Base-by-base conservation (phyloP, 35 echinoderm and acorn worm genomes). In the Apostichopus parvimensis region DNA sequence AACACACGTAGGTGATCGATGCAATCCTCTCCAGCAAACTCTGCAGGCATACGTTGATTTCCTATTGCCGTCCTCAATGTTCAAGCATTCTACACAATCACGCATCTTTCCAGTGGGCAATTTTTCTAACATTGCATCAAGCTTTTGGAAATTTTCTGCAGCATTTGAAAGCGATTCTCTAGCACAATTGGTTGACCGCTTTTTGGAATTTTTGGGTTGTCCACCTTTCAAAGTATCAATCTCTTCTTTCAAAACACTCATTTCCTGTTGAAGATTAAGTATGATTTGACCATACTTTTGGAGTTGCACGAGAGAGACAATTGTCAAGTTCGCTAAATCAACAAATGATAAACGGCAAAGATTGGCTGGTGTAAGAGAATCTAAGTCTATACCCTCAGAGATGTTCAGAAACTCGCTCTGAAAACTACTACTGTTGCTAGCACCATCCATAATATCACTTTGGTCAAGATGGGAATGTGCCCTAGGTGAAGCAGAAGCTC, bases 311-410 rank as follows among this genome's bases (percentile, higher is more conserved):
- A 91, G 77, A 59, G 89, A 91, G 15, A 91, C 89, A 24, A 91
- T 91, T 53, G 89, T 91, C 73, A 91, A 56, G 55, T 91, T 91
- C 55, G 89, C 89, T 59, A 91, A 79, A 28, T 91, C 89, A 79
- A 91, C 76, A 91, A 91, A 91, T 17, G 89, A 91, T 59, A 91
- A 91, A 78, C 89, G 89, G 89, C 89, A 91, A 91, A 91, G 89
- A 60, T 91, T 91, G 89, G 89, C 89, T 79, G 89, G 89, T 56
- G 89, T 91, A 9, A 91, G 68, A 20, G 89, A 91, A 91, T 91
- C 89, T 79, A 91, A 77, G 79, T 91, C 89, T 55, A 91, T 79
- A 57, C 71, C 72, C 76, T 91, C 89, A 18, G 89, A 91, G 76
- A 91, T 91, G 77, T 91, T 88, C 62, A 88, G 68, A 66, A 88